Base-by-base conservation (phyloP, 2,113 vertebrate genomes). In the Silurus glanis region DNA sequence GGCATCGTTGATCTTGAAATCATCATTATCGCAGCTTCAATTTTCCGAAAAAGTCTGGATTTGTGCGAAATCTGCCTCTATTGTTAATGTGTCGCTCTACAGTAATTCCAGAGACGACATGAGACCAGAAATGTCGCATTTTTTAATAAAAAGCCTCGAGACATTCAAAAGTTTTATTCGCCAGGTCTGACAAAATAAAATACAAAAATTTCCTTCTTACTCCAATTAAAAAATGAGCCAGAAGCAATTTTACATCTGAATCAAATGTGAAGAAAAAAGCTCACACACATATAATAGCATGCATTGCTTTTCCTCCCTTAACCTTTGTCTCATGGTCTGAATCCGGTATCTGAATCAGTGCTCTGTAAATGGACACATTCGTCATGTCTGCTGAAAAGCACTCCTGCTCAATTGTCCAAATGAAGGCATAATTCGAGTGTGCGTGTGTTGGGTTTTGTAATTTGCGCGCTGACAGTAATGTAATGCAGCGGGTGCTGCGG, bases 391-490 rank as follows among this genome's bases (percentile, higher is more conserved):
- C 90, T 90, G 90, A 89, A 90, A 87, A 85, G 89, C 72, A 67
- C 66, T 87, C 78, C 87, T 58, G 82, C 88, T 89, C 16, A 82
- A 87, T 89, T 92, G 88, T 89, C 80, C 83, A 89, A 93, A 90
- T 89, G 74, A 92, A 90, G 87, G 83, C 88, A 64, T 91, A 80
- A 89, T 94, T 91, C 92, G 83, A 91, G 86, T 89, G 87, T 89
- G 75, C 83, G 80, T 61, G 87, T 88, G 87, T 92, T 91, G 62
- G 72, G 90, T 76, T 91, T 93, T 90, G 89, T 91, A 91, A 91
- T 91, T 90, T 89, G 87, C 90, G 92, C 87, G 47, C 88, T 92
- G 94, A 93, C 92, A 92, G 88, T 94, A 94, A 92, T 93, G 92
- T 89, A 87, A 93, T 93, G 92, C 91, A 89, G 86, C 55, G 84